Evolutionary conservation across 2,113 vertebrate genomes (phyloP), one percentile per base, ranked within the genome.

Genomic region (Meriones unguiculatus): DNA sequence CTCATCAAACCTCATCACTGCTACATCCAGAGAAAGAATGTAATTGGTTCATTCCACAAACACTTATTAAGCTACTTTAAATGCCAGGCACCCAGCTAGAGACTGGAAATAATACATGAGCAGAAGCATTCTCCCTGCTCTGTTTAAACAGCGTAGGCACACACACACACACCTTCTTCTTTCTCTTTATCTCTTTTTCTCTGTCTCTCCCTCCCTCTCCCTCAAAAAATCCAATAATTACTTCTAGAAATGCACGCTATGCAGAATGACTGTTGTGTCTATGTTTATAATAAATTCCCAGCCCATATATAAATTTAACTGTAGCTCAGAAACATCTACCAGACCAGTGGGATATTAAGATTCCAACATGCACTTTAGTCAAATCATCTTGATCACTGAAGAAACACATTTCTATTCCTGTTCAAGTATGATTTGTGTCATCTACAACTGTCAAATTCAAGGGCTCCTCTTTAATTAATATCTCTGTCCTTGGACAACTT

Each of bases 381-480:
- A 87, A 81, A 81, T 90, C 22, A 20, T 82, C 22, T 73, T 84
- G 6, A 93, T 78, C 62, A 75, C 28, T 80, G 7, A 91, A 95
- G 75, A 89, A 50, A 76, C 50, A 90, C 2, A 90, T 77, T 95
- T 85, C 75, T 52, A 41, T 14, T 70, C 2, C 20, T 64, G 7
- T 95, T 91, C 80, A 89, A 91, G 50, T 88, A 64, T 24, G 35
- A 87, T 41, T 30, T 95, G 62, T 91, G 28, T 90, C 87, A 91
- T 87, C 59, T 86, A 67, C 10, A 87, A 38, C 38, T 41, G 30
- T 54, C 35, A 96, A 70, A 91, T 65, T 87, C 70, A 94, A 95
- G 80, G 24, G 84, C 32, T 80, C 85, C 81, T 97, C 84, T 80
- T 96, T 94, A 95, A 86, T 90, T 95, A 80, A 89, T 62, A 89